Percentiles rank a stretch among this genome's conserved stretches.
These are phyloP conservation scores for Hirtodrosophila trivittata DNA, from an alignment of 2,888 invertebrate species.

Conservation along the genomic window DNA sequence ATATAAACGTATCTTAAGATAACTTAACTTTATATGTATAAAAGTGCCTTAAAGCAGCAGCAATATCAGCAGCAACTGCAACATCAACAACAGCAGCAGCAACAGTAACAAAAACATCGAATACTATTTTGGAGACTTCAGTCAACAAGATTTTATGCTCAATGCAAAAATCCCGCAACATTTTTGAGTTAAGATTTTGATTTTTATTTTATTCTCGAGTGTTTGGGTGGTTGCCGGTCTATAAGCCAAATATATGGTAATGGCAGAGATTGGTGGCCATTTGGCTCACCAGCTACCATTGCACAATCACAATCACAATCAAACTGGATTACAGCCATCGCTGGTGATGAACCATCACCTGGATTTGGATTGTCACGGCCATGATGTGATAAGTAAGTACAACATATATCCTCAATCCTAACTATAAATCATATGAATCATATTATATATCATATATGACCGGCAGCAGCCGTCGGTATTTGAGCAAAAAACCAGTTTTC, in stretches of 20 bases:
- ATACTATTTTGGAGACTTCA: constrained; percentile 8
- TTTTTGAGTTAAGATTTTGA: constrained; percentile 43
- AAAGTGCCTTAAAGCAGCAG: constrained; percentile 63
- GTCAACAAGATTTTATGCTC: constrained; percentile 47
- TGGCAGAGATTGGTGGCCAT: constrained; percentile 88
- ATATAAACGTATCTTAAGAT: constrained; percentile 34
- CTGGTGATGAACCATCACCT: constrained; percentile 86
- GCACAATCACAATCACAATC: constrained; percentile 85
- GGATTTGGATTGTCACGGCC: constrained; percentile 84
- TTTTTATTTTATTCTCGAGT: constrained; percentile 53
- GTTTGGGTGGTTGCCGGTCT: constrained; percentile 69
- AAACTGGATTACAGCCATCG: constrained; percentile 87
- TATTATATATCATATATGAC: constrained; percentile 2
- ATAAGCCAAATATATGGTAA: constrained; percentile 86
- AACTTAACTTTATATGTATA: constrained; percentile 48
- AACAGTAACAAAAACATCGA: constrained; percentile 2
- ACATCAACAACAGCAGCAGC: not conserved
- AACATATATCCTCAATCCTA: not conserved
- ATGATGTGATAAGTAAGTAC: constrained; percentile 83
- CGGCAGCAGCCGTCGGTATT: constrained; percentile 28
- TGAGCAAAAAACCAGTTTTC: constrained; percentile 28
- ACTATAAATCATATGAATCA: constrained; percentile 12
- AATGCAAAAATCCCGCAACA: constrained; percentile 42
- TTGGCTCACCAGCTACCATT: constrained; percentile 87
- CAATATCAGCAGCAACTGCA: constrained; percentile 8